Base-by-base conservation (phyloP, 2,113 vertebrate species). In the Archilochus colubris region DNA sequence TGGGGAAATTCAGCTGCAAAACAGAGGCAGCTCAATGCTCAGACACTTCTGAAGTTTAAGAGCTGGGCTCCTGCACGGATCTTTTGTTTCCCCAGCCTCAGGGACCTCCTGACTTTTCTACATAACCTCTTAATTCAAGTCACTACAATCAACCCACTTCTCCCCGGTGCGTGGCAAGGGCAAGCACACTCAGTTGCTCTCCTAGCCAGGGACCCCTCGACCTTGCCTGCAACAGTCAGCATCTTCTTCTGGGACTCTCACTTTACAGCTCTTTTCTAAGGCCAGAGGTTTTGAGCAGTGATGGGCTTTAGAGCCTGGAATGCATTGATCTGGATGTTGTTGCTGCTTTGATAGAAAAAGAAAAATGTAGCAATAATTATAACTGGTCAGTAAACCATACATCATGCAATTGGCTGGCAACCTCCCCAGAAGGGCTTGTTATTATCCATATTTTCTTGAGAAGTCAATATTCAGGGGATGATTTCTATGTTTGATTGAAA, bases 11-110 rank as follows among this genome's bases (percentile, higher is more conserved):
- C n/a, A 74, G 21, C 68, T 51, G 33, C 28, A 28, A 78, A 62
- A 15, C 18, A 36, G 21, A 69, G 48, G 59, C 63, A 88, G 38
- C 43, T n/a, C 50, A 27, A 7, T 6, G 28, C 23, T 28, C 55
- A 17, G 28, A 4, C 7, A 12, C 30, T 40, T 44, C 53, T 3
- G 0, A 68, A 66, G 30, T 17, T 40, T 31, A 38, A 64, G 48
- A 2, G 0, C 50, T 28, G n/a, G 16, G 24, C 23, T 62, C 30
- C 28, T 33, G 58, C 59, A 25, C 18, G 7, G 0, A 9, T 9
- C 11, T 14, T 14, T n/a, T 27, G 3, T 22, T 86, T 76, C 38
- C 27, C 33, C 17, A 69, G 30, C 23, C 21, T 61, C 40, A 36
- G 50, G 48, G 15, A 24, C 36, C 25, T 46, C 61, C 38, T 16